A percentile compares a stretch with the other conserved stretches of the same genome.
phyloP scores from a whole-genome alignment of 2,888 invertebrate genomes.

The Stenotaenia linearis region DNA sequence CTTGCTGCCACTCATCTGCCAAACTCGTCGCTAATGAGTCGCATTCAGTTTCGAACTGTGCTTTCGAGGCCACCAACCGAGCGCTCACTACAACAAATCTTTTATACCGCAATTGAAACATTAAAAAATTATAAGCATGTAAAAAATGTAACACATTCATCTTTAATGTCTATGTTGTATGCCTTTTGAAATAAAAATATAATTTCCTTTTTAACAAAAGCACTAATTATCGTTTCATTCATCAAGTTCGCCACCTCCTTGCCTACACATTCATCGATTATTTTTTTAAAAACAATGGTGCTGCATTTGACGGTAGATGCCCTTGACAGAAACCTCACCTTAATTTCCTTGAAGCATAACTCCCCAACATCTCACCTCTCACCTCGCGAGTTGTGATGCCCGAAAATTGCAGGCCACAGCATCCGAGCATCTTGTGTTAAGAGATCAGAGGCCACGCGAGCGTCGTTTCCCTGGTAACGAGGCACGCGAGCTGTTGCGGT shows the following conservation, averaged over 20 bases:
- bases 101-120: background rate
- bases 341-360: background rate
- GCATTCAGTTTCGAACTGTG: background rate
- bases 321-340: background rate
- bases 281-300: background rate
- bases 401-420: conserved; percentile 1
- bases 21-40: background rate
- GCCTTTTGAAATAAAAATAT: background rate
- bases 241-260: too few relatives aligned
- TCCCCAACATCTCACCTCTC: background rate
- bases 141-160: too few relatives aligned
- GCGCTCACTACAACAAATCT: background rate
- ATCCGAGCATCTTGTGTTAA: background rate
- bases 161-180: too few relatives aligned
- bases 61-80: background rate
- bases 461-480: background rate
- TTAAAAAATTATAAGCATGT: too few relatives aligned
- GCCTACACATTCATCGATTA: background rate
- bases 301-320: background rate
- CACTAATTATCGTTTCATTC: too few relatives aligned
- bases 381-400: background rate
- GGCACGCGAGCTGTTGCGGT: background rate
- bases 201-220: background rate
- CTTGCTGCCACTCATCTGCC: background rate
- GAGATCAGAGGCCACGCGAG: conserved; percentile 1